Evolutionary conservation across 1,140 invertebrate genomes (phyloP), one percentile per base, ranked within the genome.

Genomic region (Trichomalopsis sarcophagae): DNA sequence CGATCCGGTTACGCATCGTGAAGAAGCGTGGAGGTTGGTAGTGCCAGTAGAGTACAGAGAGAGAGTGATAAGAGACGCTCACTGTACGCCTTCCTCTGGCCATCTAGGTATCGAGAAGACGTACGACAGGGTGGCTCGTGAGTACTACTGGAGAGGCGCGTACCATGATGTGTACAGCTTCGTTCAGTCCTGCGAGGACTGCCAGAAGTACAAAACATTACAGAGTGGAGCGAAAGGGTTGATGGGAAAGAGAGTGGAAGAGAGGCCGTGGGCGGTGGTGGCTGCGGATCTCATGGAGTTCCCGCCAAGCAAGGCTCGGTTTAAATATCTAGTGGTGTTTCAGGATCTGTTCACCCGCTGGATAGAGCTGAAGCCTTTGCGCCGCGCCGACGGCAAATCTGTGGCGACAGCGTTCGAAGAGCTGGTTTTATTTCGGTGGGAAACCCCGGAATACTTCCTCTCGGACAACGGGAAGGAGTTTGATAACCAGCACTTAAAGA

Each of bases 271-370:
- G 14, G 77, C 77, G 33, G 33, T 36, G 33, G 33, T 36, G 33
- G 33, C 33, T 5, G 33, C 33, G 33, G 33, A 36, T 36, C 3
- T 36, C 33, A 36, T 6, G 33, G 33, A 36, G 33, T 36, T 36
- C 33, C 5, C 33, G 5, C 33, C 33, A 36, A 36, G 5, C 33
- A 36, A 36, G 33, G 33, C 33, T 36, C 33, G 33, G 3, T 36
- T 36, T 6, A 36, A 36, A 0, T 36, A 36, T 77, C 5, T 92
- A 0, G 50, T 93, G 5, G 89, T 92, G 1, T 71, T 91, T 2
- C 86, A 88, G 10, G 91, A 93, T 87, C 86, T 88, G n/a, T 90
- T 91, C 82, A 89, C 87, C 9, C 91, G 75, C 5, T 47, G 75
- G 40, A 23, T 77, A 11, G 75, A 77, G 17, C 17, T 77, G 36